Conservation (phyloP, 2,888 invertebrate species). For the Diarsia mendica region DNA sequence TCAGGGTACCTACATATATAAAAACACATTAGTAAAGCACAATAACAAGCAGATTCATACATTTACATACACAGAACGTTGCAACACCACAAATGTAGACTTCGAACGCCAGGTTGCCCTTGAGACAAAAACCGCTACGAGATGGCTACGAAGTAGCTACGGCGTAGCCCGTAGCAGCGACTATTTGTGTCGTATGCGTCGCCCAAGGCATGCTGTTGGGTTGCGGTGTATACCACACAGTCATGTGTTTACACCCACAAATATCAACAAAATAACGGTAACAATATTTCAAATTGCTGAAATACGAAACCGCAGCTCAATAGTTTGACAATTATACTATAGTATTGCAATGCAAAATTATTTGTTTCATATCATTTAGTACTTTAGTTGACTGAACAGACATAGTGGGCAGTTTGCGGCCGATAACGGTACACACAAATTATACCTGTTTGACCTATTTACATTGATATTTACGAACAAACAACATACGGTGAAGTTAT, state of each 20-base stretch:
- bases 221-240: slow-evolving; percentile 6
- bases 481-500: slow-evolving; percentile 18
- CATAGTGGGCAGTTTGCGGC: slow-evolving; percentile 44
- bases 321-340: slow-evolving; percentile 14
- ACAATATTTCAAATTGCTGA: background rate
- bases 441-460: slow-evolving; percentile 51
- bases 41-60: background rate
- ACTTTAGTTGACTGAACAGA: slow-evolving; percentile 44
- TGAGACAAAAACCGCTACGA: slow-evolving; percentile 26
- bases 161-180: slow-evolving; percentile 12
- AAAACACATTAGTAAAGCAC: background rate
- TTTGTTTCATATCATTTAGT: slow-evolving; percentile 54
- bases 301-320: slow-evolving; percentile 4
- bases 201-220: background rate
- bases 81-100: background rate
- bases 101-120: background rate
- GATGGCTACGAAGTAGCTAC: slow-evolving; percentile 24
- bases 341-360: slow-evolving; percentile 25
- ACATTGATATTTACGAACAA: slow-evolving; percentile 42
- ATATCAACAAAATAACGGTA: background rate
- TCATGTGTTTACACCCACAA: background rate
- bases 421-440: slow-evolving; percentile 42
- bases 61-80: background rate
- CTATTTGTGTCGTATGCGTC: background rate
- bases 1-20: background rate